Evolutionary conservation across 2,113 vertebrate genomes (phyloP).

Genomic region (Tragelaphus scriptus): DNA sequence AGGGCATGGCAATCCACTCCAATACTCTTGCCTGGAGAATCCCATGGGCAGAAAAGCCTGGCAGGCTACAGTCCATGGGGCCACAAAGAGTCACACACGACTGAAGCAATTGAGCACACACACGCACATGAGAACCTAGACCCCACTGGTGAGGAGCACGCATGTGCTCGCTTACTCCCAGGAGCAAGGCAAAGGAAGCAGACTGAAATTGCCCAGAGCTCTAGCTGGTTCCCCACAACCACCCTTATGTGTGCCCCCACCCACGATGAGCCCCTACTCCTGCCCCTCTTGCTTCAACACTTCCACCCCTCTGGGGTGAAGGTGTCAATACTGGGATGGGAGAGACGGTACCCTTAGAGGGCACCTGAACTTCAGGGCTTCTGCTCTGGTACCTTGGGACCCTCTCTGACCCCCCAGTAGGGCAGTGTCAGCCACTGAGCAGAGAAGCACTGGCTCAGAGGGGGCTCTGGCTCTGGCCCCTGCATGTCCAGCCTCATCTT

Average conservation of each 20-base stretch:
- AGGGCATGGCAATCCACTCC: not conserved
- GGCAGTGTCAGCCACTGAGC: not conserved
- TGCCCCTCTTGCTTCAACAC: not conserved
- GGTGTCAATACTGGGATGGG: not conserved
- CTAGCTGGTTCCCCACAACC: not conserved
- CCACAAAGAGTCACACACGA: not conserved
- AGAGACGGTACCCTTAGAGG: not conserved
- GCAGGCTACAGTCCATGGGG: not conserved
- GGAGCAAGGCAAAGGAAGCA: not conserved
- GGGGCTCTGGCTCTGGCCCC: not conserved
- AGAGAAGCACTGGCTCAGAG: no score
- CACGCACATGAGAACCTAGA: not conserved
- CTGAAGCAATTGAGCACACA: not conserved
- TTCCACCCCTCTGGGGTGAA: not conserved
- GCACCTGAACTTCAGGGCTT: not conserved
- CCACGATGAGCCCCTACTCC: not conserved
- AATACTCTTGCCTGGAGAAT: not conserved
- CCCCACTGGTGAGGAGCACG: not conserved
- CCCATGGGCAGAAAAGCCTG: not conserved
- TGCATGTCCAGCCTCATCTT: not conserved
- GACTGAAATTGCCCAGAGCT: not conserved
- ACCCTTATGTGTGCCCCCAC: no score
- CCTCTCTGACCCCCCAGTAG: not conserved
- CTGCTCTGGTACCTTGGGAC: not conserved
- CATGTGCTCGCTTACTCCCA: rapidly evolving